phyloP scores from a whole-genome alignment of 2,888 invertebrate species.

The Apotomis turbidana region DNA sequence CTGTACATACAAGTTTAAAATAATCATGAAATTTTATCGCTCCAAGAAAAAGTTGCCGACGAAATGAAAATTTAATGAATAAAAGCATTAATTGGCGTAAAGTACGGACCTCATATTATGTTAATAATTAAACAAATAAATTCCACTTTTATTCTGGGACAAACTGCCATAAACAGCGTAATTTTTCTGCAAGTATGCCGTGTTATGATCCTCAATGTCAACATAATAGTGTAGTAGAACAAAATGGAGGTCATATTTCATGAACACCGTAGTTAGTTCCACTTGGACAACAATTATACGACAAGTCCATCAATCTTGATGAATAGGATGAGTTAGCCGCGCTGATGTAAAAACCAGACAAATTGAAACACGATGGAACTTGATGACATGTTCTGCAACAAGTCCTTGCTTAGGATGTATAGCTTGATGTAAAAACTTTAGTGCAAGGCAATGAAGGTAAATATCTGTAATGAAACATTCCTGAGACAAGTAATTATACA shows the following conservation, averaged over 20 bases:
- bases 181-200: neutral
- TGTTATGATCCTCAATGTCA: conserved; percentile 33
- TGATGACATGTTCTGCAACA: conserved; percentile 35
- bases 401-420: conserved; percentile 10
- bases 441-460: neutral
- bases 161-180: conserved; percentile 3
- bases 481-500: neutral
- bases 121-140: no score
- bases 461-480: neutral
- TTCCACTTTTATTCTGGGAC: neutral
- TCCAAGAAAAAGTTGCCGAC: no score
- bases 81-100: no score
- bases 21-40: no score
- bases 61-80: no score
- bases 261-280: conserved; percentile 31
- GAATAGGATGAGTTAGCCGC: conserved; percentile 17
- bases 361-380: conserved; percentile 29
- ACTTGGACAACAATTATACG: conserved; percentile 31
- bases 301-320: conserved; percentile 36
- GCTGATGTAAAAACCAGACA: conserved; percentile 36
- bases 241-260: conserved; percentile 27
- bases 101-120: no score
- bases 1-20: no score
- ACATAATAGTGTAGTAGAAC: conserved; percentile 19
- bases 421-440: neutral